Conservation (phyloP, 2,113 vertebrate genomes). For the Bubo scandiacus region DNA sequence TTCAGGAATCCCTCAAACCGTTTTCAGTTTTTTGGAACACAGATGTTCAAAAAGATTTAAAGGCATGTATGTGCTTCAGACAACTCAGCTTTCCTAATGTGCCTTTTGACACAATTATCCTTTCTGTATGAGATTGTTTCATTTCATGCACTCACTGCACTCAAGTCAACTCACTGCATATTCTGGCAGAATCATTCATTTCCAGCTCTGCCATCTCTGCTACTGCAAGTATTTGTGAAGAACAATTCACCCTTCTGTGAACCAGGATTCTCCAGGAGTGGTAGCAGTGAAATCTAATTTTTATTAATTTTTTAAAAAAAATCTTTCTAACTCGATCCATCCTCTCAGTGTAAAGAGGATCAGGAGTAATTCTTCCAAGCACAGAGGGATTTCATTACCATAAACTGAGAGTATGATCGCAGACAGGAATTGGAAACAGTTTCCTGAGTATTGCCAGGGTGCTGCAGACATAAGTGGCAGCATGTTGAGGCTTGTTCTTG, state of each 20-base stretch:
- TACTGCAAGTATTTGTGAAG: not conserved
- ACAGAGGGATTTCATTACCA: slow-evolving; percentile 3
- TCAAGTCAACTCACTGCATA: not conserved
- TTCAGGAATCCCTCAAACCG: not conserved
- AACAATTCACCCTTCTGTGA: not conserved
- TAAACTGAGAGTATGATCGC: not conserved
- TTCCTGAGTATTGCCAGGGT: slow-evolving; percentile 10
- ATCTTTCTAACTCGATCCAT: not conserved
- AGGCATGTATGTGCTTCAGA: not conserved
- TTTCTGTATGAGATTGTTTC: not conserved
- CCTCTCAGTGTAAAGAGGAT: not conserved
- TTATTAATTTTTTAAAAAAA: not conserved
- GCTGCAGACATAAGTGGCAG: not conserved
- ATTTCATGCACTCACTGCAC: not conserved
- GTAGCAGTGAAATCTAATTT: not conserved
- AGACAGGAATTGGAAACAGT: slow-evolving; percentile 13
- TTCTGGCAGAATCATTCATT: not conserved
- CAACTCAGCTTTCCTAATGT: not conserved
- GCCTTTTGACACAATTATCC: not conserved
- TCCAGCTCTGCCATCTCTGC: not conserved
- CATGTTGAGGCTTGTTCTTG: slow-evolving; percentile 1
- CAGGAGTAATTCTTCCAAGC: not conserved
- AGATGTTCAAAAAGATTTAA: not conserved
- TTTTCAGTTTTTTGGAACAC: not conserved
- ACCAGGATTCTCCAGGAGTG: not conserved